Evolutionary conservation across 2,888 invertebrate species (phyloP).

Genomic region (Xestia ashworthii): DNA sequence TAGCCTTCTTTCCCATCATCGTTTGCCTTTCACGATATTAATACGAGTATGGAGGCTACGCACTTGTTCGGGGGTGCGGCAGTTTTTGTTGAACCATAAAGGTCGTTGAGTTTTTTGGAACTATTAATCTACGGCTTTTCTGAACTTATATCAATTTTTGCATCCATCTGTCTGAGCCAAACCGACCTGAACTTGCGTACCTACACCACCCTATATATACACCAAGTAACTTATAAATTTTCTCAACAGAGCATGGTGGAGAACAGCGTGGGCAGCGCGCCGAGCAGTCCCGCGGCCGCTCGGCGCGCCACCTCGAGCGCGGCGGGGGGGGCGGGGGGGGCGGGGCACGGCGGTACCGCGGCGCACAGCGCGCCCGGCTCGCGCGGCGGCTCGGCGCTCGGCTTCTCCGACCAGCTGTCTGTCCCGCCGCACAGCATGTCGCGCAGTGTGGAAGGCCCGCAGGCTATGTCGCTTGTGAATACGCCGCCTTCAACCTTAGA

Average conservation of each 20-base stretch:
- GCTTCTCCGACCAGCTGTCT: slow-evolving; percentile 78
- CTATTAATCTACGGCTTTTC: neutral
- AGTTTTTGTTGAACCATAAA: neutral
- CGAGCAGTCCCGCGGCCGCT: slow-evolving; percentile 86
- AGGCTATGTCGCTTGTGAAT: slow-evolving; percentile 70
- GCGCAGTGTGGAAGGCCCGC: slow-evolving; percentile 90
- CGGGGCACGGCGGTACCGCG: slow-evolving; percentile 60
- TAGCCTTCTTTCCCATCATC: neutral
- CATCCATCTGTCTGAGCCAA: neutral
- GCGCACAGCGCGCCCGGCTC: slow-evolving; percentile 78
- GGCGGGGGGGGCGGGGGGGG: slow-evolving; percentile 30
- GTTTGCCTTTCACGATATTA: neutral
- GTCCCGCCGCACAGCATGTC: slow-evolving; percentile 86
- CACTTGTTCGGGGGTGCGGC: neutral
- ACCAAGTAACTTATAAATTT: neutral
- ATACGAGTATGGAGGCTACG: neutral
- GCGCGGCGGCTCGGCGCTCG: slow-evolving; percentile 87
- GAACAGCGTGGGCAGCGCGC: slow-evolving; percentile 92
- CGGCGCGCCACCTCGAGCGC: slow-evolving; percentile 67
- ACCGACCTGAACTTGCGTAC: neutral
- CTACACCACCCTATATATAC: neutral
- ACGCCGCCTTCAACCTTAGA: slow-evolving; percentile 87
- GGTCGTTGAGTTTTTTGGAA: neutral
- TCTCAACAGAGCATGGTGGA: slow-evolving; percentile 81
- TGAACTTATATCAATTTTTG: neutral